Conservation (phyloP, 1,140 invertebrate genomes). For the Penaeus japonicus region DNA sequence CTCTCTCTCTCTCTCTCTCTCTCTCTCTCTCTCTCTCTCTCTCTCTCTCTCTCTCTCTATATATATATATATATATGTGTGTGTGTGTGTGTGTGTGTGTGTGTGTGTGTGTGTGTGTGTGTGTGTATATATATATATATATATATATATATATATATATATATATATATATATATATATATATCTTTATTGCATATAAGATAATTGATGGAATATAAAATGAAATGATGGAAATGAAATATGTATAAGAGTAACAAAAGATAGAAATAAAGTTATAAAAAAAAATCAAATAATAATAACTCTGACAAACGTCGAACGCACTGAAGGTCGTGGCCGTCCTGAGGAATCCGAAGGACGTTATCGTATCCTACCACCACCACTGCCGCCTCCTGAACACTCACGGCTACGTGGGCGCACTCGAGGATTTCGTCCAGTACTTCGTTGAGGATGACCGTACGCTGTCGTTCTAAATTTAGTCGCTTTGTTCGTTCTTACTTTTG, state of each 20-base stretch:
- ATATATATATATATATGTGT: background rate
- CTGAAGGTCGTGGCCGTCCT: slow-evolving; percentile 86
- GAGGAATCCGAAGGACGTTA: slow-evolving; percentile 92
- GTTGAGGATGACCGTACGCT: background rate
- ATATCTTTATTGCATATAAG: background rate
- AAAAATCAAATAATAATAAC: background rate
- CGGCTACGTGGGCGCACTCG: slow-evolving; percentile 73
- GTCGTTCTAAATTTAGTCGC: too few species aligned
- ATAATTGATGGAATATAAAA: too few species aligned
- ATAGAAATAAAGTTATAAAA: too few species aligned
- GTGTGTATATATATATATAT: background rate
- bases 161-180: background rate
- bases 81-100: background rate
- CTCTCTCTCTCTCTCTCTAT: background rate
- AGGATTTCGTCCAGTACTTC: slow-evolving; percentile 71
- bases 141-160: background rate
- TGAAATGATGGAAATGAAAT: too few species aligned
- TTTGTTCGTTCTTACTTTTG: too few species aligned
- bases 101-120: background rate
- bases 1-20: background rate
- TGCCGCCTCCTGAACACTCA: slow-evolving; percentile 73
- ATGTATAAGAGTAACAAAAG: too few species aligned
- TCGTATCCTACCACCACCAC: slow-evolving; percentile 91
- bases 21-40: background rate
- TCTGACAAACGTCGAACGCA: slow-evolving; percentile 16